A percentile compares a stretch with the other conserved stretches of the same genome.
Evolutionary conservation across 92 coral and sea anemone species (phyloP).

Genomic region (Palythoa heliodiscus): DNA sequence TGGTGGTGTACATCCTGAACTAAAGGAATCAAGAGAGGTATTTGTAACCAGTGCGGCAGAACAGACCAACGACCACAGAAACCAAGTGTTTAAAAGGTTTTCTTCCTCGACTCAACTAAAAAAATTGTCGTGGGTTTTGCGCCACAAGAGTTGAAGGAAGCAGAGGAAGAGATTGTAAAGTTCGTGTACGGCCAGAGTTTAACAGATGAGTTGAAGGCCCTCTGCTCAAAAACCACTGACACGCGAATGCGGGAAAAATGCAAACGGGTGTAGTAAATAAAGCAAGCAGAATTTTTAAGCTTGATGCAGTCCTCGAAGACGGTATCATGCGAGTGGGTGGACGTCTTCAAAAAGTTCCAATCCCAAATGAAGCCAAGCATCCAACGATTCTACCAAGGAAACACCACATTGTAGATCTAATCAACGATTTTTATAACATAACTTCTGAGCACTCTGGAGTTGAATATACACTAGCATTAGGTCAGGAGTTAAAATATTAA

Average conservation of each 20-base stretch:
- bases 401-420: too few relatives aligned
- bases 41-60: neutral
- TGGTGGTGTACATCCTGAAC: neutral
- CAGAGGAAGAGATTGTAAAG: too few relatives aligned
- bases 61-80: neutral
- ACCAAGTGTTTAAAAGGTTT: neutral
- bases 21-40: neutral
- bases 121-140: constrained; percentile 40
- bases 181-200: neutral
- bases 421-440: constrained; percentile 12
- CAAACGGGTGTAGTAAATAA: neutral
- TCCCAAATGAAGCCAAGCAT: too few relatives aligned
- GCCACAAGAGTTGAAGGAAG: constrained; percentile 24
- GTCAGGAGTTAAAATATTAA: too few relatives aligned
- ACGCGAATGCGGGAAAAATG: neutral
- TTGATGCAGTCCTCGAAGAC: too few relatives aligned
- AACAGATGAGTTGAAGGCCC: neutral
- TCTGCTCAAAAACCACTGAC: neutral
- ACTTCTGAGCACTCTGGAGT: constrained; percentile 35
- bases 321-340: too few relatives aligned
- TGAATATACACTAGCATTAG: constrained; percentile 17
- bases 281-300: too few relatives aligned
- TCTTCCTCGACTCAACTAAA: constrained; percentile 30
- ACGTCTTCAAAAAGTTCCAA: too few relatives aligned
- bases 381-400: constrained; percentile 9